phyloP scores from a whole-genome alignment of 2,113 vertebrate genomes.

The Rafetus swinhoei region DNA sequence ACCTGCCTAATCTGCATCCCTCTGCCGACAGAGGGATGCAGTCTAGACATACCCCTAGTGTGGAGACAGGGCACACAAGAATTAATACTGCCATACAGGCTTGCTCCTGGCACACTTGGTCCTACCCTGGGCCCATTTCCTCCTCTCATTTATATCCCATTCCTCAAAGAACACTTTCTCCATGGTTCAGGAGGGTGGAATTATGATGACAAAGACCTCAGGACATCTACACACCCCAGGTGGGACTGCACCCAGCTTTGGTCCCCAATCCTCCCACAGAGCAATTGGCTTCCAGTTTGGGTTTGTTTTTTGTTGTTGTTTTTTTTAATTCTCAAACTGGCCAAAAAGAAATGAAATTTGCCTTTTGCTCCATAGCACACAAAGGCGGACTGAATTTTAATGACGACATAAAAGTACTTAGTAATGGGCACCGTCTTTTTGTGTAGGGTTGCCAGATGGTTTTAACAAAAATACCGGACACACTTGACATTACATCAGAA shows the following conservation, averaged over 20 bases:
- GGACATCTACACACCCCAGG: background rate
- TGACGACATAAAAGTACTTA: fast-evolving
- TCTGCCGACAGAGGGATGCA: no score
- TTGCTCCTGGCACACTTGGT: background rate
- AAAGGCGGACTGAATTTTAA: fast-evolving
- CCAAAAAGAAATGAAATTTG: fast-evolving
- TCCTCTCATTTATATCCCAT: background rate
- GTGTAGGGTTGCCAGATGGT: no score
- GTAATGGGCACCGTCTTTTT: background rate
- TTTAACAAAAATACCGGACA: no score
- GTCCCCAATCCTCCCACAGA: fast-evolving
- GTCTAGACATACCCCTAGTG: background rate
- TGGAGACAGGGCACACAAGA: background rate
- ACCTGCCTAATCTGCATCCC: no score
- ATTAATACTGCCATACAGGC: background rate
- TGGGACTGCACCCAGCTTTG: fast-evolving
- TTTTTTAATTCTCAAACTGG: fast-evolving
- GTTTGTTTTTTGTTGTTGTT: background rate
- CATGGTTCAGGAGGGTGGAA: background rate
- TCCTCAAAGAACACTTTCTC: background rate
- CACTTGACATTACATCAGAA: no score
- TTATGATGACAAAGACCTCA: background rate
- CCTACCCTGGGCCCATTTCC: background rate
- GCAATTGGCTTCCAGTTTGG: fast-evolving
- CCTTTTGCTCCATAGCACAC: background rate